phyloP scores from a whole-genome alignment of 2,888 invertebrate species.

The Cistogaster globosa region DNA sequence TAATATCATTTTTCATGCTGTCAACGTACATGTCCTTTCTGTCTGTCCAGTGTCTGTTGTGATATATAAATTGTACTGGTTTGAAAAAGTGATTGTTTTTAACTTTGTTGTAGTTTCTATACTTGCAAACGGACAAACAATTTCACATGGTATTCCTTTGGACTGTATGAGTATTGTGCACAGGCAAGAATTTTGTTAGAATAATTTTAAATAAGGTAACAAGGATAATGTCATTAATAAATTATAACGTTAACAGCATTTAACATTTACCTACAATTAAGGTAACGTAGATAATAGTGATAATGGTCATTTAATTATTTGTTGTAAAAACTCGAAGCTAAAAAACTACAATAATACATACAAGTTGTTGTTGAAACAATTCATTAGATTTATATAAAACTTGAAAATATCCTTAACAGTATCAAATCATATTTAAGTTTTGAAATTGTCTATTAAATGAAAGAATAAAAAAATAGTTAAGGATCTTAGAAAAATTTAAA shows the following conservation, averaged over 20 bases:
- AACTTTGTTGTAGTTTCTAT: neutral
- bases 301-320: slow-evolving; percentile 6
- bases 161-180: neutral
- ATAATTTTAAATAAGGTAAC: slow-evolving; percentile 49
- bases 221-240: slow-evolving; percentile 72
- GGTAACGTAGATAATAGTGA: slow-evolving; percentile 39
- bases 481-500: no score
- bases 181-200: slow-evolving; percentile 18
- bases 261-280: slow-evolving; percentile 72
- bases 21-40: slow-evolving; percentile 30
- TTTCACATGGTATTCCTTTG: neutral
- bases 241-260: slow-evolving; percentile 72
- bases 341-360: no score
- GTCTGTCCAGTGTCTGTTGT: slow-evolving; percentile 25
- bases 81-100: neutral
- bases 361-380: no score
- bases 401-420: no score
- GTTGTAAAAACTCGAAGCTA: neutral
- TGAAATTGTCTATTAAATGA: no score
- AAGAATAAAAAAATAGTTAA: no score
- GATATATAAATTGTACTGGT: neutral
- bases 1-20: slow-evolving; percentile 54
- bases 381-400: no score
- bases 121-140: neutral
- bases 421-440: no score